Evolutionary conservation across 2,113 vertebrate genomes (phyloP).

Genomic region (Zapornia atra): DNA sequence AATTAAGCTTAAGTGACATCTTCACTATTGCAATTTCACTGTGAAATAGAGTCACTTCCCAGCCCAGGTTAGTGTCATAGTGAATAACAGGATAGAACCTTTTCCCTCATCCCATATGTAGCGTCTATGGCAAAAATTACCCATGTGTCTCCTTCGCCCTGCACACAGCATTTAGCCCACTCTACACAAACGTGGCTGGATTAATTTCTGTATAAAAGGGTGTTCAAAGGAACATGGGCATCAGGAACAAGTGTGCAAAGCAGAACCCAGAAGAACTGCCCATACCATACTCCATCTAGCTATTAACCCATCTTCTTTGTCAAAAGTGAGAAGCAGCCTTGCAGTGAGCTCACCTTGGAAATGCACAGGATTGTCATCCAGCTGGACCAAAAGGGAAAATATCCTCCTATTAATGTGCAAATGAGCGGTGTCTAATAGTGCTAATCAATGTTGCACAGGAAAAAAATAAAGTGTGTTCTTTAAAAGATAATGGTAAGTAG

Average conservation of each 20-base stretch:
- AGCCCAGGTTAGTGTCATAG: background rate
- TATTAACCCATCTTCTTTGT: background rate
- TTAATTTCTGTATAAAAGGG: background rate
- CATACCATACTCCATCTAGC: constrained; percentile 44
- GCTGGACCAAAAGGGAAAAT: background rate
- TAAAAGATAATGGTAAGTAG: background rate
- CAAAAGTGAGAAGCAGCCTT: background rate
- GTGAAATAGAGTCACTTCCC: background rate
- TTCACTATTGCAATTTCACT: background rate
- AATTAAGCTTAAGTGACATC: background rate
- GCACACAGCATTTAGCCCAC: background rate
- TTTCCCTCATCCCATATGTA: background rate
- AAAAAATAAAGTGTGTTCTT: background rate
- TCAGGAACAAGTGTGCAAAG: background rate
- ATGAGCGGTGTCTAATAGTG: background rate
- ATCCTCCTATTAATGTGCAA: constrained; percentile 15
- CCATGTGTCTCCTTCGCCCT: background rate
- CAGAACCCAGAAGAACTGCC: background rate
- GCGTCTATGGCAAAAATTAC: background rate
- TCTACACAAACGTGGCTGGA: background rate
- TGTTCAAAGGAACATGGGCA: background rate
- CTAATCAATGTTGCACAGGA: background rate
- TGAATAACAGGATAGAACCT: background rate
- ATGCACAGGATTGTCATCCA: background rate
- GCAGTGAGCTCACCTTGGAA: background rate